Conservation (phyloP, 2,113 vertebrate species). For the Rhynchopsitta pachyrhyncha region DNA sequence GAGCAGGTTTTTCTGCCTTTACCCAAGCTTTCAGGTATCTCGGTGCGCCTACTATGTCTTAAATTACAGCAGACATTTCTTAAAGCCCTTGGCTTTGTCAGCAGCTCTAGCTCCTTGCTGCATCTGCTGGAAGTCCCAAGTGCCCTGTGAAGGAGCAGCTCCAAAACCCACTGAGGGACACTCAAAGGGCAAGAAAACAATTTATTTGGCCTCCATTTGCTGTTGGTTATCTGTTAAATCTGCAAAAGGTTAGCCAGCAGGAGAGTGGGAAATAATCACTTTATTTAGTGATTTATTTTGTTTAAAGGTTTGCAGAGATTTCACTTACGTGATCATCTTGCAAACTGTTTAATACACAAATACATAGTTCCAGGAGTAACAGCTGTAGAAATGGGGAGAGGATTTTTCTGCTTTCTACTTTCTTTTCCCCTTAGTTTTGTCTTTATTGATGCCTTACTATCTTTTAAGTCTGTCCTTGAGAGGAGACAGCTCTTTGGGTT, state of each 20-base stretch:
- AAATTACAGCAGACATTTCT: conserved; percentile 15
- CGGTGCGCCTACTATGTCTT: neutral
- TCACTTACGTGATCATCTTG: conserved; percentile 26
- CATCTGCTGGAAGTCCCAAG: fast-evolving
- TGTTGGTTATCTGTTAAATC: neutral
- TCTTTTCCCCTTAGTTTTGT: neutral
- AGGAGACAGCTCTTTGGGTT: neutral
- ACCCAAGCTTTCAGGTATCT: neutral
- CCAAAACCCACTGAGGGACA: fast-evolving
- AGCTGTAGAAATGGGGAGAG: neutral
- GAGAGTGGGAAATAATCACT: neutral
- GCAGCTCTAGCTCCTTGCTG: neutral
- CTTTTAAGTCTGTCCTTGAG: neutral
- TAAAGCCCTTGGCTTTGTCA: neutral
- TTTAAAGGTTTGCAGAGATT: conserved; percentile 58
- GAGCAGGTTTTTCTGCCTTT: neutral
- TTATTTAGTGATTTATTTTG: neutral
- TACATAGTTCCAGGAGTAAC: conserved; percentile 50
- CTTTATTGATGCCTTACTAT: neutral
- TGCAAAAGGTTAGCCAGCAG: neutral
- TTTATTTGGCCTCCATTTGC: neutral
- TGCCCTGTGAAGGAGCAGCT: fast-evolving
- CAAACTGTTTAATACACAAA: conserved; percentile 11
- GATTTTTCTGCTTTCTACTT: neutral
- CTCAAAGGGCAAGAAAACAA: neutral